Percentiles rank a stretch among this genome's conserved stretches.
These are phyloP conservation scores for Himalopsyche anomala DNA, from an alignment of 2,888 invertebrate species.

Conservation along the genomic window DNA sequence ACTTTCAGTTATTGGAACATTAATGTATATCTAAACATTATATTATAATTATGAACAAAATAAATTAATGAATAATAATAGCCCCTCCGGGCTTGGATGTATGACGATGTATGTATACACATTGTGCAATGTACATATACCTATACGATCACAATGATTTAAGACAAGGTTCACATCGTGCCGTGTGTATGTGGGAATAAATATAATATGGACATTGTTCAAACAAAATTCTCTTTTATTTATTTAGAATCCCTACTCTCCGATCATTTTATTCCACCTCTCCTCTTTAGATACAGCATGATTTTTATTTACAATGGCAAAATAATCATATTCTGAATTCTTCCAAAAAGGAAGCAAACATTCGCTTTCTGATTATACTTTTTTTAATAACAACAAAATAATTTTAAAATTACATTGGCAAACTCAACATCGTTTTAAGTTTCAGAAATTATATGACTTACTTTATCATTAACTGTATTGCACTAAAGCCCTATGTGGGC, in stretches of 20 bases:
- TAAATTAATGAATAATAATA: slow-evolving; percentile 75
- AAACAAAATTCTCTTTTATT: slow-evolving; percentile 76
- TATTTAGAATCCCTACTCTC: slow-evolving; percentile 39
- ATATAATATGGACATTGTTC: slow-evolving; percentile 93
- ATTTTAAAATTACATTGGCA: background rate
- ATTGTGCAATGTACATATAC: slow-evolving; percentile 85
- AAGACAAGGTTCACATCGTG: slow-evolving; percentile 94
- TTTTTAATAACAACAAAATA: background rate
- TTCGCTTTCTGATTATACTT: background rate
- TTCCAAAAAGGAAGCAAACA: background rate
- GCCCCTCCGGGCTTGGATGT: slow-evolving; percentile 81
- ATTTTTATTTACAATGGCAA: slow-evolving; percentile 22
- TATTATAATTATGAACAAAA: slow-evolving; percentile 71
- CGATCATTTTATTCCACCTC: slow-evolving; percentile 29
- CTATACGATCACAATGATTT: slow-evolving; percentile 84
- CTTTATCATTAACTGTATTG: background rate
- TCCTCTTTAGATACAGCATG: slow-evolving; percentile 26
- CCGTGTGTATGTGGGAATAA: slow-evolving; percentile 93
- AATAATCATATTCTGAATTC: background rate
- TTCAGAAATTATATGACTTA: background rate
- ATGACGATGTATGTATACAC: slow-evolving; percentile 83
- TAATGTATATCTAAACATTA: slow-evolving; percentile 73
- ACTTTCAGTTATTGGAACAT: slow-evolving; percentile 79
- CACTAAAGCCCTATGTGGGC: slow-evolving; percentile 35
- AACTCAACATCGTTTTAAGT: background rate